Evolutionary conservation across 2,113 vertebrate species (phyloP), one percentile per base, ranked within the genome.

Genomic region (Oncorhynchus clarkii): DNA sequence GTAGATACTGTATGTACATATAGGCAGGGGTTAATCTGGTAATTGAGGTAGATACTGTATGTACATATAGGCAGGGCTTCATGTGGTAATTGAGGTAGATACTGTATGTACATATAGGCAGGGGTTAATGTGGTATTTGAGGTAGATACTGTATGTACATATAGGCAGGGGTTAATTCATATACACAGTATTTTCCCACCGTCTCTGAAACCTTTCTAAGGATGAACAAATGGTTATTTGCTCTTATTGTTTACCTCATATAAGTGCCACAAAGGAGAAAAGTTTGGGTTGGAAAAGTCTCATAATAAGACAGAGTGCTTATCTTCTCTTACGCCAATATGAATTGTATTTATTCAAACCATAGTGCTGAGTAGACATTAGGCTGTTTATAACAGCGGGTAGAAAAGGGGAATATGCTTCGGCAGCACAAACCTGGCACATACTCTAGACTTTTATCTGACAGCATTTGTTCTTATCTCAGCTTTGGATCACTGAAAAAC

Each of bases 311-410:
- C 64, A 81, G 29, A 84, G 60, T 76, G 76, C 84, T 89, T 88
- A 90, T 92, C 81, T 89, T 80, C 86, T 83, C 73, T 75, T 73
- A 80, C n/a, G 77, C 80, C 78, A 74, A 83, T 74, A 85, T 79
- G 87, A 89, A 85, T 88, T 82, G 85, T 86, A 80, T 89, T 89
- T 85, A 84, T 87, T 86, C 77, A 83, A 84, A 84, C 3, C 27
- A 79, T 88, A 90, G 78, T 81, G 89, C 89, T 92, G 91, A 91
- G 86, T 74, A 89, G 86, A 91, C 90, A 87, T 34, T 62, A 84
- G 80, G 73, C 74, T 81, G 85, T 84, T 90, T 78, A 84, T 81
- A 88, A 77, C 68, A 39, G 73, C 72, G 74, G 67, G 27, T 68
- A 54, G 26, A 31, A 24, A 48, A 7, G 65, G 60, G 72, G 18